phyloP scores from a whole-genome alignment of 2,797 vertebrate species.

The Sebastes matsubarae region DNA sequence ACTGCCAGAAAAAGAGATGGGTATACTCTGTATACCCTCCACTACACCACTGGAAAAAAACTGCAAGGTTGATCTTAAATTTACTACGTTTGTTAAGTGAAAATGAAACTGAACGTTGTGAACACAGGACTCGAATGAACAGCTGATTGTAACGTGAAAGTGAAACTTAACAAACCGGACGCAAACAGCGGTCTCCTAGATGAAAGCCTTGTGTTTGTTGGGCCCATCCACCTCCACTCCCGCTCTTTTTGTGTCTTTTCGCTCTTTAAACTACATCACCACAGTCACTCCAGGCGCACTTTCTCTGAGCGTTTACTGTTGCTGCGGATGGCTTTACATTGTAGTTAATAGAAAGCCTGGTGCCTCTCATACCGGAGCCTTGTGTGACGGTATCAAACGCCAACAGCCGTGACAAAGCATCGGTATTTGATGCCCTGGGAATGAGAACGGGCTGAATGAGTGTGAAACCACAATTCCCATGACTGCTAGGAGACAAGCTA shows the following conservation, averaged over 20 bases:
- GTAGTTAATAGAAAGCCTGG: background rate
- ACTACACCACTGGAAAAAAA: too few species aligned
- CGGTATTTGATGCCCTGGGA: background rate
- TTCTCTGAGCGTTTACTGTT: background rate
- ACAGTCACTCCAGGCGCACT: background rate
- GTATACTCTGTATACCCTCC: too few species aligned
- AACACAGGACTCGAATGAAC: background rate
- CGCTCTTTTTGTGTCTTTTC: background rate
- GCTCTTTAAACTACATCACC: background rate
- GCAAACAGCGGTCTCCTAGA: background rate
- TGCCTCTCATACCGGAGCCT: background rate
- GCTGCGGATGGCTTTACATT: rapidly evolving
- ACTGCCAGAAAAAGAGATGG: too few species aligned
- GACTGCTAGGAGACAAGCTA: background rate
- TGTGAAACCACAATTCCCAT: background rate
- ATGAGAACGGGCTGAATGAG: background rate
- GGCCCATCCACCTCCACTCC: too few species aligned
- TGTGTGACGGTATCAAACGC: background rate
- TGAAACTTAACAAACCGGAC: background rate
- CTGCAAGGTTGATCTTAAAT: too few species aligned
- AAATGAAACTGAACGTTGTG: background rate
- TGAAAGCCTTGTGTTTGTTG: too few species aligned
- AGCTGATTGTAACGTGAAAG: background rate
- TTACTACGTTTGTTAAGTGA: background rate
- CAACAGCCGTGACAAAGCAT: background rate